Conservation (phyloP, 1,140 invertebrate genomes). For the Drosophila guanche region DNA sequence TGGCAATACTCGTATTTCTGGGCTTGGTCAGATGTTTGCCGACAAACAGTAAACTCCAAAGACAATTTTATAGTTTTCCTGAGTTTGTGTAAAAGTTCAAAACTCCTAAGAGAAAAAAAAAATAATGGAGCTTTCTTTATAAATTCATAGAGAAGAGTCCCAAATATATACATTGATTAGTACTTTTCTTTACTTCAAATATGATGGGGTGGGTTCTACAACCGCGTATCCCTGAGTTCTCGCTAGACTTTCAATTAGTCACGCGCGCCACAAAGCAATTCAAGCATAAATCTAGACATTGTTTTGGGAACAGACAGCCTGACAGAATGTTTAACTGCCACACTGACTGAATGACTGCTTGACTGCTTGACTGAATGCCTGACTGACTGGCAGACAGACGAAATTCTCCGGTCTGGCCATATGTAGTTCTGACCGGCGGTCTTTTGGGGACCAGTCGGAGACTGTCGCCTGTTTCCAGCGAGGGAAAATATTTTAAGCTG, state of each 20-base stretch:
- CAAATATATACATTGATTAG: too few species aligned
- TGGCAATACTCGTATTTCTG: constrained; percentile 19
- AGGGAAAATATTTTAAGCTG: constrained; percentile 76
- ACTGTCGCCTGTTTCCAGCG: constrained; percentile 45
- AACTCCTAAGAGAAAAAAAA: too few species aligned
- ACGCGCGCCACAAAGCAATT: constrained; percentile 70
- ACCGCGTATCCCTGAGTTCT: constrained; percentile 53
- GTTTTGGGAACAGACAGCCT: constrained; percentile 55
- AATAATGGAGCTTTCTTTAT: too few species aligned
- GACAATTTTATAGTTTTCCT: not conserved
- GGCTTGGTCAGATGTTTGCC: constrained; percentile 23
- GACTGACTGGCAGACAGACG: constrained; percentile 23
- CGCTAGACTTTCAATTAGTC: constrained; percentile 79
- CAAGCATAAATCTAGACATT: constrained; percentile 79
- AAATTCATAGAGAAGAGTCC: not conserved
- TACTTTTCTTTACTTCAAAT: constrained; percentile 1
- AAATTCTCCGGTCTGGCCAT: constrained; percentile 11
- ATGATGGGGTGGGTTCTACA: constrained; percentile 9
- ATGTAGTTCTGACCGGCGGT: constrained; percentile 36
- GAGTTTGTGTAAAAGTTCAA: too few species aligned
- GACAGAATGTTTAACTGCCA: constrained; percentile 50
- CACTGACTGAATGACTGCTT: constrained; percentile 48
- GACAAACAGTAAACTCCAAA: constrained; percentile 6
- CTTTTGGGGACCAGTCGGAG: constrained; percentile 36
- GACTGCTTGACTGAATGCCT: constrained; percentile 24